These are phyloP conservation scores for Stenodera caucasica DNA, from an alignment of 2,888 invertebrate species.

Conservation along the genomic window DNA sequence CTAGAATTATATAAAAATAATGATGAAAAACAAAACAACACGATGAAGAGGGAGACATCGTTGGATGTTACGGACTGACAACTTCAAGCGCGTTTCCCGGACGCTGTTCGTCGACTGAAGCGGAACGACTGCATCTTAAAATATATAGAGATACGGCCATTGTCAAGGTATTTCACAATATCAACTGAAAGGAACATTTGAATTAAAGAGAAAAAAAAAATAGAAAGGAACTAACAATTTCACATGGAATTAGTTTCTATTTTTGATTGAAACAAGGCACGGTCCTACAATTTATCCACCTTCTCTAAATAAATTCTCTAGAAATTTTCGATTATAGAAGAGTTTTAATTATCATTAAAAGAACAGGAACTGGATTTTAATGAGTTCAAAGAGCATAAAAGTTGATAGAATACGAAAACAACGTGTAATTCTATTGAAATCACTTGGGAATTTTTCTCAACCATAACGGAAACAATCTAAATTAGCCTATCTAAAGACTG, in stretches of 20 bases:
- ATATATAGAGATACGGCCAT: conserved; percentile 24
- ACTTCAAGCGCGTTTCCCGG: conserved; percentile 48
- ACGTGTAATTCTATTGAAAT: not conserved
- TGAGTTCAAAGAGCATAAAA: not conserved
- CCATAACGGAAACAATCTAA: too few relatives aligned
- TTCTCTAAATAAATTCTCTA: too few relatives aligned
- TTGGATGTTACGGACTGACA: conserved; percentile 45
- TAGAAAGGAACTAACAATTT: too few relatives aligned
- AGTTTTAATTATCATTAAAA: not conserved
- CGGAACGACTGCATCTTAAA: conserved; percentile 42
- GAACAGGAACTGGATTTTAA: not conserved
- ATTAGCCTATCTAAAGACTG: too few relatives aligned
- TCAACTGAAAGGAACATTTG: too few relatives aligned
- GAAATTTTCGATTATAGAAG: too few relatives aligned
- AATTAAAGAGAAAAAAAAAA: too few relatives aligned
- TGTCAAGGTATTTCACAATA: conserved; percentile 21
- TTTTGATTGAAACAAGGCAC: too few relatives aligned
- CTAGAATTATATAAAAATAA: not conserved
- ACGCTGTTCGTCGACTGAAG: conserved; percentile 44
- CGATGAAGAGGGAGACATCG: conserved; percentile 35
- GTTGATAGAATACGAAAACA: not conserved
- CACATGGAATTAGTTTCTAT: too few relatives aligned
- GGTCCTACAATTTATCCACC: too few relatives aligned
- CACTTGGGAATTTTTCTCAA: not conserved
- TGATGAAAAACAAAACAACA: not conserved